phyloP scores from a whole-genome alignment of 2,797 vertebrate species.

The Fistularia commersonii region DNA sequence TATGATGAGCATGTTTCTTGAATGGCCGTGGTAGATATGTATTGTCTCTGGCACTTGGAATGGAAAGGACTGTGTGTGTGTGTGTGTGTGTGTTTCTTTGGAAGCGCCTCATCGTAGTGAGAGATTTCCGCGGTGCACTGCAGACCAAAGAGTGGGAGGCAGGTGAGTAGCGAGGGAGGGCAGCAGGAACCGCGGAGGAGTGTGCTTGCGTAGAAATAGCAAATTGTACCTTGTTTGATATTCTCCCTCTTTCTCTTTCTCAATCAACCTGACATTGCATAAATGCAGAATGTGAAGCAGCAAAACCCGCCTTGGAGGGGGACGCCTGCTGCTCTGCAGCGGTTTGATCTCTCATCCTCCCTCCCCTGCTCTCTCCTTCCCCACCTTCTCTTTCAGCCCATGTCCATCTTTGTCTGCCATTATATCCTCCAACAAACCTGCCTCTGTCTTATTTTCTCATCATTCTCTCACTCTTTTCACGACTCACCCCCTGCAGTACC shows the following conservation, averaged over 20 bases:
- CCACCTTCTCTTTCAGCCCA: conserved; percentile 16
- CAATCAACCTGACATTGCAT: conserved; percentile 38
- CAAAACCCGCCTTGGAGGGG: conserved; percentile 49
- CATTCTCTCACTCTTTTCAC: conserved; percentile 1
- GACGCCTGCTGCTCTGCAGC: conserved; percentile 55
- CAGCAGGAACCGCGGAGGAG: conserved; percentile 28
- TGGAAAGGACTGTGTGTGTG: no score
- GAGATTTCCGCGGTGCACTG: conserved; percentile 62
- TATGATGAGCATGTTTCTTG: no score
- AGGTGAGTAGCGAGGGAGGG: conserved; percentile 16
- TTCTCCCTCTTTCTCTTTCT: conserved; percentile 27
- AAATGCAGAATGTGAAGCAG: conserved; percentile 56
- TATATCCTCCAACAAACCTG: background rate
- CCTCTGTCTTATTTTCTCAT: conserved; percentile 1
- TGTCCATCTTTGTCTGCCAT: background rate
- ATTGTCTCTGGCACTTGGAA: no score
- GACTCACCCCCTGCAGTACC: conserved; percentile 1
- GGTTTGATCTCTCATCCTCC: conserved; percentile 43
- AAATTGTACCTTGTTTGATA: conserved; percentile 72
- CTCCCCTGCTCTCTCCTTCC: conserved; percentile 10
- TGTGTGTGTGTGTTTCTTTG: conserved; percentile 19
- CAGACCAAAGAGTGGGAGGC: conserved; percentile 50
- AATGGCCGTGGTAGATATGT: no score
- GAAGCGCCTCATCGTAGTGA: conserved; percentile 63
- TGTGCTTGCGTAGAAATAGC: conserved; percentile 64